Percentiles rank a stretch among this genome's conserved stretches.
These are phyloP conservation scores for Arrhamphus sclerolepis DNA, from an alignment of 2,797 vertebrate genomes.

Conservation along the genomic window DNA sequence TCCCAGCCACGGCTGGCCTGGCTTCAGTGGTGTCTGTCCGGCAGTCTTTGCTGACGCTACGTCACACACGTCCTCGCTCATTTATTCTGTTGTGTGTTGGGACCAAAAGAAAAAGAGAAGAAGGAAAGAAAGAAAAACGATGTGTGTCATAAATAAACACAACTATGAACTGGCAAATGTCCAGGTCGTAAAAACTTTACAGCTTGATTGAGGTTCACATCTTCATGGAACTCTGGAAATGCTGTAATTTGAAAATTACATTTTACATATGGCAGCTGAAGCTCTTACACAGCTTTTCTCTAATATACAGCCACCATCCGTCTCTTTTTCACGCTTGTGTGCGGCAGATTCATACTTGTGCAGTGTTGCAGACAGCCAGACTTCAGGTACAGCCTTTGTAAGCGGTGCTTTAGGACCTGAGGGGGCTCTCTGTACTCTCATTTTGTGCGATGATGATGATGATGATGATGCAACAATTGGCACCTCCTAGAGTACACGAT, in stretches of 20 bases:
- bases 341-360: background rate
- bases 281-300: background rate
- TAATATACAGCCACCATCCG: conserved; percentile 21
- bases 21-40: conserved; percentile 26
- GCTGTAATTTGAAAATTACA: conserved; percentile 21
- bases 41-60: background rate
- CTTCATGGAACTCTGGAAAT: background rate
- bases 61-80: background rate
- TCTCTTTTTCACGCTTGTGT: conserved; percentile 2
- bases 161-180: background rate
- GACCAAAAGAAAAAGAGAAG: background rate
- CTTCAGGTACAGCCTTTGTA: conserved; percentile 7
- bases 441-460: conserved; percentile 19
- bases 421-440: background rate
- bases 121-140: background rate
- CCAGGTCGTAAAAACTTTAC: conserved; percentile 10
- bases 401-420: conserved; percentile 8
- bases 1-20: background rate
- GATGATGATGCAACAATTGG: conserved; percentile 27
- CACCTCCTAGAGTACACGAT: background rate
- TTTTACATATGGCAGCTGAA: conserved; percentile 9
- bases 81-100: conserved; percentile 3
- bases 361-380: background rate
- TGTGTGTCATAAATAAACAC: conserved; percentile 11
- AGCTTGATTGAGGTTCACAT: conserved; percentile 9